Evolutionary conservation across 1,140 invertebrate genomes (phyloP), one percentile per base, ranked within the genome.

Genomic region (Aphidius ervi): DNA sequence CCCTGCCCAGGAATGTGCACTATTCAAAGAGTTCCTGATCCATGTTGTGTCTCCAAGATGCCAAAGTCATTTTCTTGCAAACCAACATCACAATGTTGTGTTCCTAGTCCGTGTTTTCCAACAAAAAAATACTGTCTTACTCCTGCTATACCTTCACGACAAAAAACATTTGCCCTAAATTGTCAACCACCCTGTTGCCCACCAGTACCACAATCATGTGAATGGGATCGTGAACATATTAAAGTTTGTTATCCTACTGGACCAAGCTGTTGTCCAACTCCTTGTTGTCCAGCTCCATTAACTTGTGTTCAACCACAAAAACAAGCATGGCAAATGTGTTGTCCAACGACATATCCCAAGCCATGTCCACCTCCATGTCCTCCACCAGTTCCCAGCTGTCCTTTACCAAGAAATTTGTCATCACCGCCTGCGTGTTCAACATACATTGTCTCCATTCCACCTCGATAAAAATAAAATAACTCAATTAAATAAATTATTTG

Each of bases 1-100:
- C 68, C 71, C 2, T 74, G 68, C 63, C 68, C 68, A 45, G 70
- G 70, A n/a, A 60, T 66, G 46, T 72, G 66, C 10, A 70, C 64
- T 7, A 62, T 58, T 45, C 46, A 65, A 6, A 63, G 63, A 8
- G 46, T 55, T 10, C 66, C 63, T 52, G 65, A 73, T 63, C 56
- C 70, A n/a, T 73, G 68, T 9, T 70, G 63, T 61, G 6, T 64
- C 1, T 70, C 69, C 1, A 48, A 65, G 49, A 72, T 72, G 62
- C 67, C 67, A 6, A 43, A 63, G n/a, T 57, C 63, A n/a, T 56
- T 61, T 9, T 31, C 31, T 16, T 56, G 57, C 9, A 9, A 31
- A 31, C 23, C 23, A 31, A 31, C 49, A 40, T 37, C 43, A 40
- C n/a, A 46, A 58, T 47, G 23, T 48, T 39, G 42, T 5, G 5